These are phyloP conservation scores for Aphrocallistes beatrix DNA, from an alignment of 37 sponge, comb jelly and placozoan species.

Conservation along the genomic window DNA sequence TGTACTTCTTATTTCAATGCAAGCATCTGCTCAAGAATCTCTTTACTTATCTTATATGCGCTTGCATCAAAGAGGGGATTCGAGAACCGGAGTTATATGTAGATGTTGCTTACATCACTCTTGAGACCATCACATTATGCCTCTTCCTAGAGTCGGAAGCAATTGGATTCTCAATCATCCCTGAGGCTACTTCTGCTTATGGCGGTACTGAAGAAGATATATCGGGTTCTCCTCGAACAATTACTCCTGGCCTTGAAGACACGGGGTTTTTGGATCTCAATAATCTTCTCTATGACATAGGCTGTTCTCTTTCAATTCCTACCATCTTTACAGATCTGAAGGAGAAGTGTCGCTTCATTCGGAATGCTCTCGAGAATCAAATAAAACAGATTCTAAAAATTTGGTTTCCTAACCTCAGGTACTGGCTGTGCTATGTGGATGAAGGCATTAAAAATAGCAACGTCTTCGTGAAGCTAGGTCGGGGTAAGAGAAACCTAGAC, in stretches of 20 bases:
- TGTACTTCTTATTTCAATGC: not conserved
- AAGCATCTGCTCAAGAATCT: not conserved
- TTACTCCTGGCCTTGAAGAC: not conserved
- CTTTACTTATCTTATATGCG: not conserved
- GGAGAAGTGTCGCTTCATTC: not conserved
- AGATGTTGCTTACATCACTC: not conserved
- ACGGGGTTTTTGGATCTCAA: not conserved
- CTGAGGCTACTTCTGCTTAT: not conserved
- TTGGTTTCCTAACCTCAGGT: not conserved
- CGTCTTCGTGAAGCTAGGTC: not conserved
- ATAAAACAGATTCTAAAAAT: slow-evolving; percentile 1
- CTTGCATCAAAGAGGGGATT: not conserved
- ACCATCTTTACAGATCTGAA: not conserved
- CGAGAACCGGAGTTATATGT: not conserved
- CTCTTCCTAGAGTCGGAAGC: not conserved
- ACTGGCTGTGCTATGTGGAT: not conserved
- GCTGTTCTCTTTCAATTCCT: not conserved
- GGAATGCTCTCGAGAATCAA: slow-evolving; percentile 10
- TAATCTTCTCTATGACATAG: not conserved
- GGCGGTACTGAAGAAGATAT: not conserved
- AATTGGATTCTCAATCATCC: not conserved
- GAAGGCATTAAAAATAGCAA: not conserved
- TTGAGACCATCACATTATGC: not conserved
- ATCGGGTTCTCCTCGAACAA: not conserved
- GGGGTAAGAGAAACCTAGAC: not conserved